These are phyloP conservation scores for Periplaneta americana DNA, from an alignment of 1,140 invertebrate genomes.

Conservation along the genomic window DNA sequence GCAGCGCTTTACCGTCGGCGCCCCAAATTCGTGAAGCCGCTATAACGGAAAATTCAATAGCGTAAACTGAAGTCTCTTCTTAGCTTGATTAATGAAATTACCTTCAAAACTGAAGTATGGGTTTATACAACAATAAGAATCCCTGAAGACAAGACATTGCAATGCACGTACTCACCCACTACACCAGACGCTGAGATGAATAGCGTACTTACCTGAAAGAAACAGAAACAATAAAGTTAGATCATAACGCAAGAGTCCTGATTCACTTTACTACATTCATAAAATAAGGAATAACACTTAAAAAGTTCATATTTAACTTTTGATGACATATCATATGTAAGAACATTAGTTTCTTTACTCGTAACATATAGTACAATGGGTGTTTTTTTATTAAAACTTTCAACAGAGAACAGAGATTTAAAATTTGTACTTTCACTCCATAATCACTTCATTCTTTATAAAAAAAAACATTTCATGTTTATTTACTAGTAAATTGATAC, in stretches of 20 bases:
- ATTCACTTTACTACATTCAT: no score
- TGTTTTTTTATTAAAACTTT: no score
- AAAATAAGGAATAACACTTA: no score
- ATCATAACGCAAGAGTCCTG: background rate
- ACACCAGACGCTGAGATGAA: background rate
- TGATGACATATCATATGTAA: no score
- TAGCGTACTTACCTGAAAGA: background rate
- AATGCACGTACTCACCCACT: background rate
- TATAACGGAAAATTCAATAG: background rate
- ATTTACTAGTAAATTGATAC: no score
- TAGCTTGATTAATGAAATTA: background rate
- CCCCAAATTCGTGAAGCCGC: background rate
- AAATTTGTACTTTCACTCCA: no score
- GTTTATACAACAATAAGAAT: background rate
- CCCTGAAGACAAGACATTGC: background rate
- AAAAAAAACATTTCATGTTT: no score
- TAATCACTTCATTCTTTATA: no score
- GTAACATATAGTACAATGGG: no score
- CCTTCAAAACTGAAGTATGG: background rate
- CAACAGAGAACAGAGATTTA: no score
- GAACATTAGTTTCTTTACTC: no score
- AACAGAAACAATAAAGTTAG: background rate
- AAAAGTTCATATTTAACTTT: no score
- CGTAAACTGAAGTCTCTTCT: background rate
- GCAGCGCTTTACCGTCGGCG: background rate